A percentile compares a stretch with the other conserved stretches of the same genome.
These are phyloP conservation scores for Epizoanthus stellaris DNA, from an alignment of 92 coral and sea anemone species.

Conservation along the genomic window DNA sequence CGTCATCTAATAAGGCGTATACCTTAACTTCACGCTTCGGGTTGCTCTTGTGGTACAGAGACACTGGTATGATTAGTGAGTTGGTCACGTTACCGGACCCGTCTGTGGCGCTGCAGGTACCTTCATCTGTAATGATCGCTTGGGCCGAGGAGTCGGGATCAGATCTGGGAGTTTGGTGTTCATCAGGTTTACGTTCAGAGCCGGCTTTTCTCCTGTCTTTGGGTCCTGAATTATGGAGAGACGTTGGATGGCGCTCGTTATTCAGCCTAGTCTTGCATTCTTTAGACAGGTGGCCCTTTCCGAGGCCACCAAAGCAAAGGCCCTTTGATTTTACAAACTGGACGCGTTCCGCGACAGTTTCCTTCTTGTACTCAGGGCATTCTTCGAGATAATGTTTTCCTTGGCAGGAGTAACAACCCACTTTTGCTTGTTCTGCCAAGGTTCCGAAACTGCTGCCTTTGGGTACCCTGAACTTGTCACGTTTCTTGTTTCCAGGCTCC, in stretches of 20 bases:
- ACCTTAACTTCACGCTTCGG: constrained; percentile 1
- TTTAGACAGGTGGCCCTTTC: constrained; percentile 55
- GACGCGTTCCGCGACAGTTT: constrained; percentile 9
- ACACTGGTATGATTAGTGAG: constrained; percentile 44
- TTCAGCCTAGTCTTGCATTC: constrained; percentile 46
- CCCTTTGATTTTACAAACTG: constrained; percentile 42
- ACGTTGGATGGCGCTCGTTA: constrained; percentile 51
- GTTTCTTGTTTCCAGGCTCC: background rate
- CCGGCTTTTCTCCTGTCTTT: background rate
- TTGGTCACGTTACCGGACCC: constrained; percentile 1
- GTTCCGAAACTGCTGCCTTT: constrained; percentile 5
- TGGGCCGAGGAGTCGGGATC: background rate
- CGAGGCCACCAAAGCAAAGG: constrained; percentile 58
- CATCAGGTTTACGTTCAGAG: no score
- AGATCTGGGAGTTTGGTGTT: no score
- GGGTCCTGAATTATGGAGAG: constrained; percentile 39
- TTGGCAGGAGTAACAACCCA: background rate
- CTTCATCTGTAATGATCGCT: background rate
- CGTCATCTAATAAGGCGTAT: constrained; percentile 43
- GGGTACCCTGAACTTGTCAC: background rate
- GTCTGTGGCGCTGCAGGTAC: background rate
- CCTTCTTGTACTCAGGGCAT: constrained; percentile 38
- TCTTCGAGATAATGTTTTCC: constrained; percentile 14
- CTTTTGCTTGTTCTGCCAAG: constrained; percentile 1
- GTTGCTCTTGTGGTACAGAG: constrained; percentile 21